phyloP scores from a whole-genome alignment of 1,140 invertebrate genomes.

The Drosophila orena region DNA sequence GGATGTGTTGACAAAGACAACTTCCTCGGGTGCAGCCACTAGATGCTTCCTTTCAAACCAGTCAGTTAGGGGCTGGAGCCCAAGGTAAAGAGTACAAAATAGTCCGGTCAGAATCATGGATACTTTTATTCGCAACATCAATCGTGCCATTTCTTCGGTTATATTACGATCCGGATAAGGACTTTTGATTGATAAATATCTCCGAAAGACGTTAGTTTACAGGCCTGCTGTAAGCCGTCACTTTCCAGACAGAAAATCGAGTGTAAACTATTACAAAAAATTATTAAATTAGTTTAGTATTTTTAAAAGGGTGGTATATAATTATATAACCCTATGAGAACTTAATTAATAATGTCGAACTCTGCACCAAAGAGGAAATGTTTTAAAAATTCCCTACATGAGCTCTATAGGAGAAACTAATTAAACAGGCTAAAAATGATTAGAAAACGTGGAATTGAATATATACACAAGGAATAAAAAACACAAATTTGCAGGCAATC shows the following conservation, averaged over 20 bases:
- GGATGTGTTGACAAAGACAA: conserved; percentile 42
- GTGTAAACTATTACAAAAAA: neutral
- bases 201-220: neutral
- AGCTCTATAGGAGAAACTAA: conserved; percentile 49
- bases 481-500: conserved; percentile 41
- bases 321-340: conserved; percentile 43
- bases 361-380: conserved; percentile 4
- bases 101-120: conserved; percentile 7
- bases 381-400: conserved; percentile 7
- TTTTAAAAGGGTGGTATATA: conserved; percentile 21
- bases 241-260: neutral
- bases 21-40: neutral
- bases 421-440: conserved; percentile 60
- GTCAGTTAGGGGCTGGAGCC: conserved; percentile 4
- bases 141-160: neutral
- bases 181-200: neutral
- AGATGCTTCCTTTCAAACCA: neutral
- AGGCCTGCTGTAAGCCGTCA: neutral
- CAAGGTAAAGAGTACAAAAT: conserved; percentile 22
- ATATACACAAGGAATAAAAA: conserved; percentile 43
- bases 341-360: conserved; percentile 34
- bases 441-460: conserved; percentile 41
- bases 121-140: conserved; percentile 5
- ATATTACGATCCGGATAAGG: too few relatives aligned
- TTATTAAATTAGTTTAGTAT: neutral